A percentile compares a stretch with the other conserved stretches of the same genome.
phyloP scores from a whole-genome alignment of 2,113 vertebrate species.

The Cyprinodon variegatus region DNA sequence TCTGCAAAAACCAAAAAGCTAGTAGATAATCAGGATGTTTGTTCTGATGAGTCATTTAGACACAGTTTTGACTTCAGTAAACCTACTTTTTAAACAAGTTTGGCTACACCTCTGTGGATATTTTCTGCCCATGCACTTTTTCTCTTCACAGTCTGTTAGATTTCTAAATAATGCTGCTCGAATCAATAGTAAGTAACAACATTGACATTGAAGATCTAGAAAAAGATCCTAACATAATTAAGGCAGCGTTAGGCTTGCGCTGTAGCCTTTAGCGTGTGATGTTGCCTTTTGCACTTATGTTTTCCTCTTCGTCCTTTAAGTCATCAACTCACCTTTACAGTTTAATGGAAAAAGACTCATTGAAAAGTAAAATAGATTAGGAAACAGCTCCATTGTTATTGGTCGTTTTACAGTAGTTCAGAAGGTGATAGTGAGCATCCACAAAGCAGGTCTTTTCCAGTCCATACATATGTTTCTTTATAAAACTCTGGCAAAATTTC shows the following conservation, averaged over 20 bases:
- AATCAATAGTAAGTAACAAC: background rate
- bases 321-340: background rate
- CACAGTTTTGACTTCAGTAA: background rate
- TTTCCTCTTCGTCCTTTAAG: background rate
- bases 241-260: no score
- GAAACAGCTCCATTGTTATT: background rate
- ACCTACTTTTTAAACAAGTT: background rate
- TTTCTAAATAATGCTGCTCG: background rate
- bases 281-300: background rate
- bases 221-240: background rate
- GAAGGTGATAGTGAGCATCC: background rate
- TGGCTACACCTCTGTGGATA: background rate
- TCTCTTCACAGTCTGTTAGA: background rate
- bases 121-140: background rate
- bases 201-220: background rate
- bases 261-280: background rate
- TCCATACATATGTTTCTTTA: background rate
- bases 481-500: background rate
- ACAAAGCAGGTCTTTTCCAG: background rate
- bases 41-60: background rate
- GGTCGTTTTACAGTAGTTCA: background rate
- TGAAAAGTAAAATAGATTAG: background rate
- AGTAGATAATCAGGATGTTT: constrained; percentile 28
- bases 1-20: constrained; percentile 13
- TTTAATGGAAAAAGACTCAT: background rate